Evolutionary conservation across 2,113 vertebrate genomes (phyloP).

Genomic region (Heteronetta atricapilla): DNA sequence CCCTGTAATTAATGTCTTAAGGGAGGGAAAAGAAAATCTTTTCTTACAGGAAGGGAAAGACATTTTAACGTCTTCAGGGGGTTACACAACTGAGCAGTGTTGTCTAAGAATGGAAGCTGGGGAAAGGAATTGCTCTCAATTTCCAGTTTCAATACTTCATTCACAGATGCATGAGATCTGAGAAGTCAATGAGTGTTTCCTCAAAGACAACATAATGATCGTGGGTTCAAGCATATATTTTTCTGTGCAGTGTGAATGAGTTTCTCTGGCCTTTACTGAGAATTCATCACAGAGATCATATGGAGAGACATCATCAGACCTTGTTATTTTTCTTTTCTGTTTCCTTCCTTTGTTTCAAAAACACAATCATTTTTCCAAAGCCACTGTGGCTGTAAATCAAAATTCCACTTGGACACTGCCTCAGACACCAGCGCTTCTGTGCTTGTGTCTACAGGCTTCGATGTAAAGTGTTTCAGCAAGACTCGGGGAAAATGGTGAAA

Average conservation of each 20-base stretch:
- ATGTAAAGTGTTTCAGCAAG: not conserved
- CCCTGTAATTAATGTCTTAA: conserved; percentile 55
- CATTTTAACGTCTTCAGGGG: conserved; percentile 62
- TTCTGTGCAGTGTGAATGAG: not conserved
- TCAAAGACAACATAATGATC: not conserved
- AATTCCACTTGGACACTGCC: not conserved
- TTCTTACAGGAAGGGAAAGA: conserved; percentile 58
- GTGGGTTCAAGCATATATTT: not conserved
- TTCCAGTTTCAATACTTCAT: conserved; percentile 5
- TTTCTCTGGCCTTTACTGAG: not conserved
- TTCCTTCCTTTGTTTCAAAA: conserved; percentile 12
- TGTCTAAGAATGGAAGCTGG: conserved; percentile 27
- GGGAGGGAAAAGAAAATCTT: conserved; percentile 53
- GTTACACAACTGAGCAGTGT: not conserved
- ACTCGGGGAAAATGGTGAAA: not conserved
- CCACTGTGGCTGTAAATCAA: not conserved
- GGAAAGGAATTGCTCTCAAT: not conserved
- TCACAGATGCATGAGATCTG: conserved; percentile 34
- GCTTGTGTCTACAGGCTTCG: not conserved
- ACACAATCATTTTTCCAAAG: not conserved
- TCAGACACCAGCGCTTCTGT: not conserved
- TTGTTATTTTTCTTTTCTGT: not conserved
- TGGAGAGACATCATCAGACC: not conserved
- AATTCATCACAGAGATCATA: not conserved
- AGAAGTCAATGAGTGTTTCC: not conserved